Conservation (phyloP, 2,797 vertebrate genomes). For the Apogon hyalosoma region DNA sequence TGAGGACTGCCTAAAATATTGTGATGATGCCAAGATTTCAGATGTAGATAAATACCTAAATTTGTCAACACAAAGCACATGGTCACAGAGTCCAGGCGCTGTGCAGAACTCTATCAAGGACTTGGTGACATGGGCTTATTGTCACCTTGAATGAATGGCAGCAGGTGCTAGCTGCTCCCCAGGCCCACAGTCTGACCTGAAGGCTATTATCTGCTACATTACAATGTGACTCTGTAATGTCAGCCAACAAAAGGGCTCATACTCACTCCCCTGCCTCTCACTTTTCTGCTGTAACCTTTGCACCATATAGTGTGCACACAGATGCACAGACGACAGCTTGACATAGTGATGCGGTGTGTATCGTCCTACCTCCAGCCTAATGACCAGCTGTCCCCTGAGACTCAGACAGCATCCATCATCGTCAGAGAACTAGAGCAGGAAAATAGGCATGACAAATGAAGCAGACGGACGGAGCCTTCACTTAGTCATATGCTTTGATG, state of each 20-base stretch:
- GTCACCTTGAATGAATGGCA: constrained; percentile 78
- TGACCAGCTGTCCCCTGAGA: constrained; percentile 66
- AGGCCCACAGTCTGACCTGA: constrained; percentile 54
- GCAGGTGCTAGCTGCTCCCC: constrained; percentile 64
- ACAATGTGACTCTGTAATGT: constrained; percentile 67
- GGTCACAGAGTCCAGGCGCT: constrained; percentile 26
- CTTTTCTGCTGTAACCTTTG: constrained; percentile 17
- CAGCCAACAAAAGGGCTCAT: constrained; percentile 49
- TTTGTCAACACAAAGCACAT: constrained; percentile 1
- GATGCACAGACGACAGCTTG: background rate
- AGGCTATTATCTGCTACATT: constrained; percentile 72
- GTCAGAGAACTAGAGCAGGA: constrained; percentile 55
- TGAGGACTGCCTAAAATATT: too few species aligned
- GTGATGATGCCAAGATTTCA: background rate
- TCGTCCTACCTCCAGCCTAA: constrained; percentile 66
- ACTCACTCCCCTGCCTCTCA: constrained; percentile 26
- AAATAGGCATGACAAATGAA: constrained; percentile 56
- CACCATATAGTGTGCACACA: background rate
- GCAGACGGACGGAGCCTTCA: constrained; percentile 40
- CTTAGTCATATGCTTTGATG: constrained; percentile 47
- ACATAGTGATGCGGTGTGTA: constrained; percentile 26
- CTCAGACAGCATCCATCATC: constrained; percentile 69
- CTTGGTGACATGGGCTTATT: constrained; percentile 58
- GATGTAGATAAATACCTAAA: too few species aligned
- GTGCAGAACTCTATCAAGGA: constrained; percentile 43